Conservation (phyloP, 2,797 vertebrate species). For the Eulemur coronatus region DNA sequence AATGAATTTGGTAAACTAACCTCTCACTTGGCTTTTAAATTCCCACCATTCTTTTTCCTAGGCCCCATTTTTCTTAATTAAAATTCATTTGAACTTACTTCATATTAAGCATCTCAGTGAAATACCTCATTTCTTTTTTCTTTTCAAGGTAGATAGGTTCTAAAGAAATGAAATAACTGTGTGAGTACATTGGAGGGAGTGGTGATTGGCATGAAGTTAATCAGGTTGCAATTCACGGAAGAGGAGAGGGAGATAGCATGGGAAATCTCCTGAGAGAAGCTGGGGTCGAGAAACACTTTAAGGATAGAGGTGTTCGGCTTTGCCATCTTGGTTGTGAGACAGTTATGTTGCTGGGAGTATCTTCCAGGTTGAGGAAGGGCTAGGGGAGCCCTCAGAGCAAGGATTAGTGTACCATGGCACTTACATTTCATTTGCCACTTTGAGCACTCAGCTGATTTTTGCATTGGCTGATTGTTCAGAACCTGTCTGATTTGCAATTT, state of each 20-base stretch:
- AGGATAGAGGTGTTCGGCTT: not conserved
- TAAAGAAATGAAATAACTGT: not conserved
- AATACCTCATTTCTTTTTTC: not conserved
- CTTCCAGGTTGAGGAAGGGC: not conserved
- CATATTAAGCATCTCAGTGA: not conserved
- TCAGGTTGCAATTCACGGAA: not conserved
- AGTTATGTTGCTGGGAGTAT: not conserved
- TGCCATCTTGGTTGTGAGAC: not conserved
- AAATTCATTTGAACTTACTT: not conserved
- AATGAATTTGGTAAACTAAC: not conserved
- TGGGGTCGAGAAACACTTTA: not conserved
- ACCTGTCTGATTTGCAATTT: not conserved
- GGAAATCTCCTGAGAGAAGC: not conserved
- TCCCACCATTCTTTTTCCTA: not conserved
- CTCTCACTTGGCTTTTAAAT: not conserved
- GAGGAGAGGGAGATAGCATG: not conserved
- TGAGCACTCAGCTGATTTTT: not conserved
- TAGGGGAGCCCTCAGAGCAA: not conserved
- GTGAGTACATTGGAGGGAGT: not conserved
- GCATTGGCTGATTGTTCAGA: not conserved
- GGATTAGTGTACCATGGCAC: not conserved
- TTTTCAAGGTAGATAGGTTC: not conserved
- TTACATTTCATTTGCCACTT: not conserved
- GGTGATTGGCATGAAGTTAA: not conserved
- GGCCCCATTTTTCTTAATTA: not conserved